phyloP scores from a whole-genome alignment of 2,797 vertebrate species.

The Loris lydekkerianus region DNA sequence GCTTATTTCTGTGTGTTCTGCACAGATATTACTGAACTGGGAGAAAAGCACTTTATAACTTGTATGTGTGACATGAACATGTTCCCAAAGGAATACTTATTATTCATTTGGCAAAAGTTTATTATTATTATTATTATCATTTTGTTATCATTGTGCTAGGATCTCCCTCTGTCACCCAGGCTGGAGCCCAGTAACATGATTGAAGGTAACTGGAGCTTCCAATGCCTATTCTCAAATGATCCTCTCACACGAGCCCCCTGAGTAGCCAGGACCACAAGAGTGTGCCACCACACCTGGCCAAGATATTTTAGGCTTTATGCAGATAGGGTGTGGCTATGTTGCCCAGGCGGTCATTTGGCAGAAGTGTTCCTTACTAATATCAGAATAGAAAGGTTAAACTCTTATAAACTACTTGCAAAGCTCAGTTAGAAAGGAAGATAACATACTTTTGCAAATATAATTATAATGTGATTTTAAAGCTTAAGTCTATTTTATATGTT shows the following conservation, averaged over 20 bases:
- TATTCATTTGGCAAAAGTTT: conserved; percentile 24
- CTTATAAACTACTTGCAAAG: not conserved
- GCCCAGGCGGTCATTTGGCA: not conserved
- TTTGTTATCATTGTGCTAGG: not conserved
- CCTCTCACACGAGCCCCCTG: not conserved
- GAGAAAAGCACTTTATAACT: not conserved
- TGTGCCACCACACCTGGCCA: not conserved
- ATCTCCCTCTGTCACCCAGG: not conserved
- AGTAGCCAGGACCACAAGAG: not conserved
- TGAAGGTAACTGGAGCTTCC: not conserved
- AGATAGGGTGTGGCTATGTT: not conserved
- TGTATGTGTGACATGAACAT: not conserved
- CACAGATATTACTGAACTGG: not conserved
- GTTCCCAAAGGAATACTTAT: not conserved
- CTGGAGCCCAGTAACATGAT: not conserved
- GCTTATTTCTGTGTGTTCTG: not conserved
- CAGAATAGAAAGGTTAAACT: not conserved
- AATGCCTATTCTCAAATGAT: not conserved
- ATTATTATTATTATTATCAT: not conserved
- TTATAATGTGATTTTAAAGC: conserved; percentile 4
- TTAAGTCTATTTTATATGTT: conserved; percentile 4
- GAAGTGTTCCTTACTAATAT: not conserved
- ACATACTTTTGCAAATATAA: conserved; percentile 17
- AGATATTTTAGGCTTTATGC: not conserved
- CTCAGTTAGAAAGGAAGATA: conserved; percentile 10